A percentile compares a stretch with the other conserved stretches of the same genome.
These are phyloP conservation scores for Ectemnius cavifrons DNA, from an alignment of 2,888 invertebrate species.

Conservation along the genomic window DNA sequence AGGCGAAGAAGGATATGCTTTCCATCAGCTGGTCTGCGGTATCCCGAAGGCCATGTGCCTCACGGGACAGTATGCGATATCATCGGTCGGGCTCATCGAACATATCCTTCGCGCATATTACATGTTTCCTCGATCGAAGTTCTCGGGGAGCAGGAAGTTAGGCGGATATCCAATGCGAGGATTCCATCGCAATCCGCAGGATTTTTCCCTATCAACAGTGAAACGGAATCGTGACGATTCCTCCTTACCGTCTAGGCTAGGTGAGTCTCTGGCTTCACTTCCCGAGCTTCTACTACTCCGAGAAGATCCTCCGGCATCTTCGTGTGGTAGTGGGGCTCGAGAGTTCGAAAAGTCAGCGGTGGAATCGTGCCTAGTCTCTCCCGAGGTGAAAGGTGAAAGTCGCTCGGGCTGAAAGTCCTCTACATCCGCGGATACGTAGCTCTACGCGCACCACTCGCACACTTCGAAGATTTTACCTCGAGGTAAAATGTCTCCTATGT, in stretches of 20 bases:
- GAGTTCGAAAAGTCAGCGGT: constrained; percentile 67
- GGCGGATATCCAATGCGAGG: constrained; percentile 28
- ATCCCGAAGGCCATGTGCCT: not conserved
- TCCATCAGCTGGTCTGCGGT: constrained; percentile 10
- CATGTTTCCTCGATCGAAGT: not conserved
- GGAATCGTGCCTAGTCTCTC: constrained; percentile 59
- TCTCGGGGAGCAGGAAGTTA: constrained; percentile 9
- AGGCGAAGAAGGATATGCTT: constrained; percentile 10
- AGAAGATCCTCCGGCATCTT: constrained; percentile 17
- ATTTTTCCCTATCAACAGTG: constrained; percentile 39
- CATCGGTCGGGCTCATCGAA: too few relatives aligned
- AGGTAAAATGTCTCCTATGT: not conserved
- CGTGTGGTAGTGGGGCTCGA: constrained; percentile 31
- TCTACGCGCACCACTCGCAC: not conserved
- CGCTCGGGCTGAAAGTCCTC: constrained; percentile 40
- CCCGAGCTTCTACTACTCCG: constrained; percentile 5
- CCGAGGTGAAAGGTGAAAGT: constrained; percentile 78
- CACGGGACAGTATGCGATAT: too few relatives aligned
- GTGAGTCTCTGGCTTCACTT: constrained; percentile 3
- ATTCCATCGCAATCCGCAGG: constrained; percentile 14
- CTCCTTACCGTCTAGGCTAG: constrained; percentile 4
- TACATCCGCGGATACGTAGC: not conserved
- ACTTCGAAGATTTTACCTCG: not conserved
- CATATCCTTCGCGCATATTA: too few relatives aligned
- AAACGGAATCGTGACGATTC: constrained; percentile 63